Evolutionary conservation across 2,797 vertebrate genomes (phyloP).

Genomic region (Manis crassicaudata): DNA sequence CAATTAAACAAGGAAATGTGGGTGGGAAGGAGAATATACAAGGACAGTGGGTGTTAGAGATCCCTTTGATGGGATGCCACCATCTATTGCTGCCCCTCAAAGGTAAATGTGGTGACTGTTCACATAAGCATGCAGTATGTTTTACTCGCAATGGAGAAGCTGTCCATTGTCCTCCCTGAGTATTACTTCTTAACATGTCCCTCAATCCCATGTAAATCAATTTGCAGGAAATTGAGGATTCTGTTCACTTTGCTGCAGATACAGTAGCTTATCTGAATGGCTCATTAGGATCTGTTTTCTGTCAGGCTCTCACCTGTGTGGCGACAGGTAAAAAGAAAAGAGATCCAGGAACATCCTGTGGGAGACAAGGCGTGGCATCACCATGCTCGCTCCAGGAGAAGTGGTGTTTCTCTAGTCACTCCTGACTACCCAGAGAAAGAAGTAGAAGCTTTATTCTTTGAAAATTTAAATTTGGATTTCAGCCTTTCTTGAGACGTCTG

Average conservation of each 20-base stretch:
- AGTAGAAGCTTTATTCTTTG: neutral
- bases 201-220: neutral
- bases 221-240: neutral
- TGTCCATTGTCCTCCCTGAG: neutral
- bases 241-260: neutral
- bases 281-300: neutral
- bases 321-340: neutral
- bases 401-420: neutral
- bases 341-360: neutral
- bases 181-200: neutral
- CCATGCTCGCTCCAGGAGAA: neutral
- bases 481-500: neutral
- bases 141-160: neutral
- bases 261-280: neutral
- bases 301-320: neutral
- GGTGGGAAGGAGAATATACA: neutral
- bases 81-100: neutral
- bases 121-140: neutral
- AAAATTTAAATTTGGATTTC: constrained; percentile 28
- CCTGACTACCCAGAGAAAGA: neutral
- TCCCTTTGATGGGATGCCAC: neutral
- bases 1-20: neutral
- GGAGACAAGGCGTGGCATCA: neutral
- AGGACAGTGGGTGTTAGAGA: neutral
- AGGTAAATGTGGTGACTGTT: neutral